These are phyloP conservation scores for Spodoptera frugiperda DNA, from an alignment of 1,140 invertebrate species.

Conservation along the genomic window DNA sequence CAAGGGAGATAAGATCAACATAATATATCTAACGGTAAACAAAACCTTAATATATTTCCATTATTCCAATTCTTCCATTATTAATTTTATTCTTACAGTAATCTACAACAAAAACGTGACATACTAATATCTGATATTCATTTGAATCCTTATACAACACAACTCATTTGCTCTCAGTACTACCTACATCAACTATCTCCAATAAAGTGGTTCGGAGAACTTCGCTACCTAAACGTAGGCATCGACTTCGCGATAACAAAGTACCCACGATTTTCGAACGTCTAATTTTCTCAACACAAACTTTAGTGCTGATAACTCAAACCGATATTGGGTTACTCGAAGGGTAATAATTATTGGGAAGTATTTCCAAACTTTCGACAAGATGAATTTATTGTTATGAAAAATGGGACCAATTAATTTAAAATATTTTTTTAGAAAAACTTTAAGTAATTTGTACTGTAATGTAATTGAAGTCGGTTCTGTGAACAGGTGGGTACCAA, in stretches of 20 bases:
- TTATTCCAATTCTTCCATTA: no score
- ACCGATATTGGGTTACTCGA: conserved; percentile 18
- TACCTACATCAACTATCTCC: conserved; percentile 34
- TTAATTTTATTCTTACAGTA: no score
- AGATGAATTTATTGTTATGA: background rate
- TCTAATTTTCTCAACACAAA: conserved; percentile 19
- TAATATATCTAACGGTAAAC: no score
- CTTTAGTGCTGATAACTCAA: conserved; percentile 21
- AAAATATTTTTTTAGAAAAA: background rate
- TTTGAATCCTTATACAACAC: no score
- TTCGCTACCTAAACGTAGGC: conserved; percentile 17
- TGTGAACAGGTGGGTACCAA: no score
- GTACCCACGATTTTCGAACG: background rate
- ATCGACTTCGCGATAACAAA: conserved; percentile 21
- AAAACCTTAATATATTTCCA: no score
- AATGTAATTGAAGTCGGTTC: no score
- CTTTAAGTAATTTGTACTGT: no score
- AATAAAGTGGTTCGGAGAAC: conserved; percentile 38
- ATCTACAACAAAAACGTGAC: no score
- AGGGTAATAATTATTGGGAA: conserved; percentile 17
- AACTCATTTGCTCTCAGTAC: background rate
- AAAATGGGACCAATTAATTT: background rate
- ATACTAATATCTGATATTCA: no score
- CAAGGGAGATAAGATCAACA: no score
- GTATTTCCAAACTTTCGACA: background rate